Percentiles rank a stretch among this genome's conserved stretches.
These are phyloP conservation scores for Puma concolor DNA, from an alignment of 2,113 vertebrate genomes.

Conservation along the genomic window DNA sequence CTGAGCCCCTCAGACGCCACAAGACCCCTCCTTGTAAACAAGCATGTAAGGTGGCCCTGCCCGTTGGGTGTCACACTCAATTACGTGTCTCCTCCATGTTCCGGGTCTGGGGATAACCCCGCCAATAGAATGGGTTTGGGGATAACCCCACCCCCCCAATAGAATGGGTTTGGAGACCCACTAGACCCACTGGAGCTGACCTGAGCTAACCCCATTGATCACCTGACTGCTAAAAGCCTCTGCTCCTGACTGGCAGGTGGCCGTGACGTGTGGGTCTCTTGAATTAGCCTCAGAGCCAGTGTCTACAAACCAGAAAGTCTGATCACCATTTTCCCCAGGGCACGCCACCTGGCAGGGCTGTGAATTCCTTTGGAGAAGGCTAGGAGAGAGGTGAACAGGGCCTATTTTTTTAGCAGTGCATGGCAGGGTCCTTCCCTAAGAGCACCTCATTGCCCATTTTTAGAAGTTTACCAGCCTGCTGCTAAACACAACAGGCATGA, in stretches of 20 bases:
- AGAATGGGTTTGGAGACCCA: no score
- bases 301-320: background rate
- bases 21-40: background rate
- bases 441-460: background rate
- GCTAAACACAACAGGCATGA: background rate
- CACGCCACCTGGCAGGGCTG: no score
- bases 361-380: background rate
- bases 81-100: no score
- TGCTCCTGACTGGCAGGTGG: background rate
- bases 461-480: background rate
- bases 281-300: background rate
- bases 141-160: no score
- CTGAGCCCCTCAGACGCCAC: no score
- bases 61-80: no score
- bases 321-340: background rate
- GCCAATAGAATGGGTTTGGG: no score
- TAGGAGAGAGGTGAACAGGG: fast-evolving
- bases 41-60: no score
- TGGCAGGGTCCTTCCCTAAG: background rate
- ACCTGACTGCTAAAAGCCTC: background rate
- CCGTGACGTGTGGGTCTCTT: background rate
- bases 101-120: no score
- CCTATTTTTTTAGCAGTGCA: fast-evolving
- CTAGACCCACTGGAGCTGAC: no score
- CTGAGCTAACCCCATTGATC: background rate